phyloP scores from a whole-genome alignment of 2,797 vertebrate genomes.

The Melanotaenia pygmaea region DNA sequence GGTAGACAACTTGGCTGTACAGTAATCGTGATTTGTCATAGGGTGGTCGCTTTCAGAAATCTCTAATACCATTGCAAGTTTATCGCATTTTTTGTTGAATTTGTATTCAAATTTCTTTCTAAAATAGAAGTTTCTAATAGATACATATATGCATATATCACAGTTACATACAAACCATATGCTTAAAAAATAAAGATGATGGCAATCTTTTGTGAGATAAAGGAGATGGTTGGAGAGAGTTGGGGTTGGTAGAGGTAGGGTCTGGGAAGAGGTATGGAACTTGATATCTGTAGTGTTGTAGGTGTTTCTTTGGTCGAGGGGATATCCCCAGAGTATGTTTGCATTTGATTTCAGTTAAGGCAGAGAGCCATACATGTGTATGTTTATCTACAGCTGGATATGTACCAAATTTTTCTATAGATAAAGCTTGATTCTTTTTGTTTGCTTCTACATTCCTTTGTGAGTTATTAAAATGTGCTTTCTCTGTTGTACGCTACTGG shows the following conservation, averaged over 20 bases:
- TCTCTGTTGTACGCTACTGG: slow-evolving; percentile 37
- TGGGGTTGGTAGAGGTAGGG: slow-evolving; percentile 70
- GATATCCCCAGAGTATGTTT: slow-evolving; percentile 73
- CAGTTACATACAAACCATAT: slow-evolving; percentile 86
- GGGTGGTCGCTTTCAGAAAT: slow-evolving; percentile 66
- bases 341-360: slow-evolving; percentile 78
- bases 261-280: slow-evolving; percentile 80
- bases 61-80: slow-evolving; percentile 50
- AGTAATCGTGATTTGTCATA: slow-evolving; percentile 67
- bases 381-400: slow-evolving; percentile 69
- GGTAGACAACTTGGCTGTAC: slow-evolving; percentile 70
- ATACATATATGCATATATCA: slow-evolving; percentile 84
- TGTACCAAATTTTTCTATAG: slow-evolving; percentile 68
- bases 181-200: slow-evolving; percentile 81
- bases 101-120: slow-evolving; percentile 78
- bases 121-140: slow-evolving; percentile 86
- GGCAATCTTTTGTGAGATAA: slow-evolving; percentile 62
- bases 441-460: slow-evolving; percentile 66
- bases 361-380: slow-evolving; percentile 69
- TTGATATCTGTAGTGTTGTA: slow-evolving; percentile 67
- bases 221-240: slow-evolving; percentile 58
- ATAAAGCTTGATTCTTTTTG: slow-evolving; percentile 56
- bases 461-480: slow-evolving; percentile 57
- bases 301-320: slow-evolving; percentile 85
- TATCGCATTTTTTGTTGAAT: slow-evolving; percentile 54